These are phyloP conservation scores for Erebia aethiops DNA, from an alignment of 2,888 invertebrate species.

Conservation along the genomic window DNA sequence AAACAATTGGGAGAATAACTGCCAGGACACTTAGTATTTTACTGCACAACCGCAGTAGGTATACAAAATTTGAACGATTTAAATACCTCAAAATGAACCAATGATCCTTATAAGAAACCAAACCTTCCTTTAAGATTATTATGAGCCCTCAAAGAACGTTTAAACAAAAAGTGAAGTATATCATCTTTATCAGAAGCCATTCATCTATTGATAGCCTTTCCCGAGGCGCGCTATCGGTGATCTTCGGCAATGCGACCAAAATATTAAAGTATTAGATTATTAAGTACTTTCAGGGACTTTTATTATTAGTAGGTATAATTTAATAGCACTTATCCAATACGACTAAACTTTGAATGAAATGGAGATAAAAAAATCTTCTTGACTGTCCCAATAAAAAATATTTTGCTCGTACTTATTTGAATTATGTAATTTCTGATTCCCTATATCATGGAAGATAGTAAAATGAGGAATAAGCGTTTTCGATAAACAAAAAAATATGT, in stretches of 20 bases:
- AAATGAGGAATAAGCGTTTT: too few species aligned
- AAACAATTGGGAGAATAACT: too few species aligned
- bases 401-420: neutral
- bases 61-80: too few species aligned
- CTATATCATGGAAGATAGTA: too few species aligned
- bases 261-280: constrained; percentile 9
- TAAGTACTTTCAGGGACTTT: neutral
- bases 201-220: constrained; percentile 26
- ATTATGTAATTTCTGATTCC: neutral
- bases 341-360: neutral
- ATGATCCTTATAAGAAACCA: neutral
- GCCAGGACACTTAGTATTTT: too few species aligned
- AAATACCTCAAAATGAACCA: too few species aligned
- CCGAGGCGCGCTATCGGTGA: constrained; percentile 26
- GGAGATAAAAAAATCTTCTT: neutral
- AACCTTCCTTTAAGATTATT: neutral
- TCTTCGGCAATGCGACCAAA: constrained; percentile 1
- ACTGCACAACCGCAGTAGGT: too few species aligned
- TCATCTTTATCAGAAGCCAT: constrained; percentile 2
- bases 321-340: neutral
- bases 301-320: neutral
- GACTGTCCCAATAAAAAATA: neutral
- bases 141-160: neutral
- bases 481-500: too few species aligned
- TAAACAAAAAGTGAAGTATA: constrained; percentile 6